These are phyloP conservation scores for Amaurobius ferox DNA, from an alignment of 2,888 invertebrate genomes.

Conservation along the genomic window DNA sequence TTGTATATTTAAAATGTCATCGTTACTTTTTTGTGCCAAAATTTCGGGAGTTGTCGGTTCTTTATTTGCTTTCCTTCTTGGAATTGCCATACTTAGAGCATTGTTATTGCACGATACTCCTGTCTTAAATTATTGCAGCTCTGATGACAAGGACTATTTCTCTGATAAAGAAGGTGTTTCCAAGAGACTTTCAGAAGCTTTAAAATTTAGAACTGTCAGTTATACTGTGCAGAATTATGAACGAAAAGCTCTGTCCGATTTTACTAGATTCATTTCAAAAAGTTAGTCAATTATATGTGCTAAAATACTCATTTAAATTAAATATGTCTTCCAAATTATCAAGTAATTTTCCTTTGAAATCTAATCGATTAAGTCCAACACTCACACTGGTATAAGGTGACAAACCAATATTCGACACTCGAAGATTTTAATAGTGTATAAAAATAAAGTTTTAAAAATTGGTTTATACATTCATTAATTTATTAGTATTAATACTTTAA, in stretches of 20 bases:
- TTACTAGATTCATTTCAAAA: constrained; percentile 74
- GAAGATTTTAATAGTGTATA: no score
- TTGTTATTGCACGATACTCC: constrained; percentile 15
- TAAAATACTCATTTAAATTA: neutral
- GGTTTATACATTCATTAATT: no score
- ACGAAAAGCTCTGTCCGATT: constrained; percentile 74
- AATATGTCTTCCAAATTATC: neutral
- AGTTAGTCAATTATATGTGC: constrained; percentile 72
- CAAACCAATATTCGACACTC: no score
- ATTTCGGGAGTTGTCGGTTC: neutral
- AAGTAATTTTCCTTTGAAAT: neutral
- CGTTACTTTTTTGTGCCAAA: no score
- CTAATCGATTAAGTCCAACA: no score
- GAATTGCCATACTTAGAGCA: constrained; percentile 39
- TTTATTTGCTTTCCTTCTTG: neutral
- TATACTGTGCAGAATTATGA: constrained; percentile 74
- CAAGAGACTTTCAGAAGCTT: constrained; percentile 74
- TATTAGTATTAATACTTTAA: no score
- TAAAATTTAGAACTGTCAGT: constrained; percentile 75
- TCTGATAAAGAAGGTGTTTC: constrained; percentile 31
- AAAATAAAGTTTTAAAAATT: no score
- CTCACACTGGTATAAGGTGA: no score
- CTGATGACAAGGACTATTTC: constrained; percentile 47
- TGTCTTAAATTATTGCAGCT: constrained; percentile 2
- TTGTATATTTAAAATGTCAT: no score